Evolutionary conservation across 2,888 invertebrate species (phyloP).

Genomic region (Lepidocyrtinus sp.): DNA sequence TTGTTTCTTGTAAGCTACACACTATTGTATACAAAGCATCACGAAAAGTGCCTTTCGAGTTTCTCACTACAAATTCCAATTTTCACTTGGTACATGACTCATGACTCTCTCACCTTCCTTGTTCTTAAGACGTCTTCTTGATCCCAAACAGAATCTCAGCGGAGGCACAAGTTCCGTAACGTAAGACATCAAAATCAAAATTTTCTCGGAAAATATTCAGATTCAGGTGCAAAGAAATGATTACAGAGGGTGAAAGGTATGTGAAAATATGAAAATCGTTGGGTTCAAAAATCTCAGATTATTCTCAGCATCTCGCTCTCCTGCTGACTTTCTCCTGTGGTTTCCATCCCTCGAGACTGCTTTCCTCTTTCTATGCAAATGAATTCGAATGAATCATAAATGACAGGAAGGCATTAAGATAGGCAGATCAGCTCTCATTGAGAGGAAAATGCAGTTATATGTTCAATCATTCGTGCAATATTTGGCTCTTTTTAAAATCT

Average conservation of each 20-base stretch:
- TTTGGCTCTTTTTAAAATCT: slow-evolving; percentile 4
- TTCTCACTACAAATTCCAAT: neutral
- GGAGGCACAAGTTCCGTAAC: slow-evolving; percentile 14
- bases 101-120: slow-evolving; percentile 1
- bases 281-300: slow-evolving; percentile 50
- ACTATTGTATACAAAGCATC: neutral
- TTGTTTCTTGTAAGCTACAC: neutral
- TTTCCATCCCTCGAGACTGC: slow-evolving; percentile 45
- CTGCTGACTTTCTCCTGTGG: slow-evolving; percentile 50
- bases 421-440: slow-evolving; percentile 38
- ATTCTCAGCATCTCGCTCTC: slow-evolving; percentile 52
- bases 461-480: slow-evolving; percentile 44
- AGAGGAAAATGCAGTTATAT: slow-evolving; percentile 30
- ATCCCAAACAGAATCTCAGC: slow-evolving; percentile 35
- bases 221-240: slow-evolving; percentile 13
- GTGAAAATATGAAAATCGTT: slow-evolving; percentile 24
- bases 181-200: slow-evolving; percentile 1
- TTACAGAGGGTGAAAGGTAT: slow-evolving; percentile 25
- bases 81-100: too few species aligned
- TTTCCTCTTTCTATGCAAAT: slow-evolving; percentile 58
- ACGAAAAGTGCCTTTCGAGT: neutral
- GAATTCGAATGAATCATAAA: slow-evolving; percentile 65
- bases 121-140: slow-evolving; percentile 20
- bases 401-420: slow-evolving; percentile 54
- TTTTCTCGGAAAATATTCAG: neutral